These are phyloP conservation scores for Acipenser oxyrinchus DNA, from an alignment of 2,797 vertebrate genomes.

Conservation along the genomic window DNA sequence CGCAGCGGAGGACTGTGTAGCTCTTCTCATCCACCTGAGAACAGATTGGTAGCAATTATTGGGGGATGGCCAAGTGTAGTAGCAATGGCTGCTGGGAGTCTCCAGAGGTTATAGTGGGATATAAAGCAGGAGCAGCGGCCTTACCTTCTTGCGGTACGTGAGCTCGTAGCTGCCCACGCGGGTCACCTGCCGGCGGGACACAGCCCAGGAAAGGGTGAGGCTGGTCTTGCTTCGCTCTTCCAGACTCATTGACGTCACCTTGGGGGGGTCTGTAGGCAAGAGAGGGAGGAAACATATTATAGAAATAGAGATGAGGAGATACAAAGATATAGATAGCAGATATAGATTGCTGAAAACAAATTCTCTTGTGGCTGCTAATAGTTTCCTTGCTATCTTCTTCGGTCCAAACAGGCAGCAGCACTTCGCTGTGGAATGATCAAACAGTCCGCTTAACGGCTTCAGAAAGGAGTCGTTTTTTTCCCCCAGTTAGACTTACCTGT, in stretches of 20 bases:
- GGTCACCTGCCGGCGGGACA: slow-evolving; percentile 69
- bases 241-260: slow-evolving; percentile 76
- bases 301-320: no score
- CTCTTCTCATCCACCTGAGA: slow-evolving; percentile 73
- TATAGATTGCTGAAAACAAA: no score
- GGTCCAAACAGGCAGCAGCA: no score
- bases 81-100: background rate
- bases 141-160: slow-evolving; percentile 89
- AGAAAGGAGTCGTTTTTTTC: no score
- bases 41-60: slow-evolving; percentile 44
- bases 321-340: no score
- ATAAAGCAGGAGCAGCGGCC: slow-evolving; percentile 13
- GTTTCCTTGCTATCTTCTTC: no score
- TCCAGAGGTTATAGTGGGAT: no score
- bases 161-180: slow-evolving; percentile 83
- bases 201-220: slow-evolving; percentile 77
- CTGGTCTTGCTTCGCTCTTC: slow-evolving; percentile 70
- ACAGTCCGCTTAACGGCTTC: no score
- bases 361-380: no score
- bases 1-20: slow-evolving; percentile 80
- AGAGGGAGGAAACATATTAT: slow-evolving; percentile 24
- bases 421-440: no score
- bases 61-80: background rate
- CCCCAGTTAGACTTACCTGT: slow-evolving; percentile 60
- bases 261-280: slow-evolving; percentile 71